Evolutionary conservation across 2,888 invertebrate species (phyloP), one percentile per base, ranked within the genome.

Genomic region (Parnassius glacialis): DNA sequence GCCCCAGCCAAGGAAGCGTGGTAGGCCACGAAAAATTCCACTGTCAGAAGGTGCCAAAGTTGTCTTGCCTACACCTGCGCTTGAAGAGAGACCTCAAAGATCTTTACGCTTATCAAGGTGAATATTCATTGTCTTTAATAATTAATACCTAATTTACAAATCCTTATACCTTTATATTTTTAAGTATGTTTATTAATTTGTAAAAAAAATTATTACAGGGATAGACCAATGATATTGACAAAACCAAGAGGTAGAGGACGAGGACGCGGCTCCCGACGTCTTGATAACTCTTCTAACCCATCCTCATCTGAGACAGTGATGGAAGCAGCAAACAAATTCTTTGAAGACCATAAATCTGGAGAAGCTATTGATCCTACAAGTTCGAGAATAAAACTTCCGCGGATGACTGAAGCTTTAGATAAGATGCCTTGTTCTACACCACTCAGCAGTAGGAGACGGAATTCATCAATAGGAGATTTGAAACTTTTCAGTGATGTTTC

Each of bases 11-110:
- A 88, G 84, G 67, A 92, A 90, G 70, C 84, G 92, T 7, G 92
- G 92, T 9, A 81, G 92, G 52, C 92, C 92, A 13, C 80, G 92
- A 12, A 92, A 92, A 67, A 67, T 87, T 58, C 90, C 89, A 0
- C 68, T 89, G 2, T 81, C 86, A 0, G 91, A 90, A 65, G 80
- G 79, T 12, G 77, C 83, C 9, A 84, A 84, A 69, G 67, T 81
- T 13, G 68, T 75, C 1, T 68, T 90, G 61, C 89, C 90, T 2
- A 80, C 83, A 16, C 78, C 90, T 3, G 91, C 90, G 1, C 75
- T 90, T 3, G 91, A 91, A 63, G 92, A 92, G 70, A 81, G 92
- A 42, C 91, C 92, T 11, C 87, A 90, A 67, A 79, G 92, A 59
- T 90, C 91, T 11, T 80, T 92, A 41, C 83, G 91, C 42, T 74